phyloP scores from a whole-genome alignment of 2,888 invertebrate species.

The Tenthredo distinguenda region DNA sequence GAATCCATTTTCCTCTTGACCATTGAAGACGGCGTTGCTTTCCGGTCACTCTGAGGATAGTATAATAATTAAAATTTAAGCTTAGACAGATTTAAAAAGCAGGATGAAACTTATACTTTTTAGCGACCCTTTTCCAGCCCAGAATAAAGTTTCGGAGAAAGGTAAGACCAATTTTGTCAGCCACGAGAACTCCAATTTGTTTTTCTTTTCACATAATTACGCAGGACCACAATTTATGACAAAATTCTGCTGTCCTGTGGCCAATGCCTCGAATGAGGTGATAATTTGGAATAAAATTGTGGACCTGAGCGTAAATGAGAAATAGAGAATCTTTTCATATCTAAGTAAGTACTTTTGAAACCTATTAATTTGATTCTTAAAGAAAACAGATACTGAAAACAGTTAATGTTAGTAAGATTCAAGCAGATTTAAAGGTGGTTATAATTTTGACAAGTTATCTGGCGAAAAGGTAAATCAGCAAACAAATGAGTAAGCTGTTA shows the following conservation, averaged over 20 bases:
- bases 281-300: neutral
- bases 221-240: neutral
- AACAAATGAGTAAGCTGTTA: slow-evolving; percentile 12
- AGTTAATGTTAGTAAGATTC: neutral
- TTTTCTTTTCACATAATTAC: neutral
- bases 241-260: neutral
- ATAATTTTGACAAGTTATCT: slow-evolving; percentile 27
- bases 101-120: neutral
- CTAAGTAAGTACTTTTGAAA: neutral
- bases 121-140: neutral
- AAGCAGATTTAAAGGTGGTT: neutral
- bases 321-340: neutral
- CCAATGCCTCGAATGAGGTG: neutral
- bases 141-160: neutral
- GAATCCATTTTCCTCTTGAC: slow-evolving; percentile 80
- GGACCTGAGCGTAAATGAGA: neutral
- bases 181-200: neutral
- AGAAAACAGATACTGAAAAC: neutral
- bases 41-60: neutral
- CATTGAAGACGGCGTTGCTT: slow-evolving; percentile 62
- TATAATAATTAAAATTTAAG: neutral
- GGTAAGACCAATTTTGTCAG: neutral
- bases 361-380: neutral
- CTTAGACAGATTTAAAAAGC: neutral
- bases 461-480: neutral